phyloP scores from a whole-genome alignment of 1,140 invertebrate species.

The Thrips palmi region DNA sequence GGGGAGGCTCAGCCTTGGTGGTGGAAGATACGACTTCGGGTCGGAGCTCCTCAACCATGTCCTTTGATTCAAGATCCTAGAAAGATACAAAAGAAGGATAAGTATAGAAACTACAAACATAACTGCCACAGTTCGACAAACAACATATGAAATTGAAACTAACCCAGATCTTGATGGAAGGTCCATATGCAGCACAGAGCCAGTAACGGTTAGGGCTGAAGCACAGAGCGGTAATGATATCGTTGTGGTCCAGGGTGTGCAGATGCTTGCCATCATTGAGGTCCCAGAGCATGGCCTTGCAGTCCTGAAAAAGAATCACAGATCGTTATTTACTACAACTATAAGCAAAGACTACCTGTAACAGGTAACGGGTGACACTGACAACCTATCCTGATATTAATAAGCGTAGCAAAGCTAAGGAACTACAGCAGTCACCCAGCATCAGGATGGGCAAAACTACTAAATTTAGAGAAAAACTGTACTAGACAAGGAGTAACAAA shows the following conservation, averaged over 20 bases:
- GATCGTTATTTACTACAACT: no score
- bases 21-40: slow-evolving; percentile 66
- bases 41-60: slow-evolving; percentile 95
- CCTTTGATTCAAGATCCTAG: slow-evolving; percentile 95
- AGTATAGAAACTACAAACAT: slow-evolving; percentile 2
- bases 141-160: slow-evolving; percentile 17
- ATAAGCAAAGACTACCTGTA: no score
- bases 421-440: no score
- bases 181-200: slow-evolving; percentile 98
- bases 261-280: slow-evolving; percentile 98
- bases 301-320: slow-evolving; percentile 51
- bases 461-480: no score
- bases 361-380: no score
- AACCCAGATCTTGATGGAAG: slow-evolving; percentile 97
- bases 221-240: slow-evolving; percentile 94
- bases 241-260: slow-evolving; percentile 96
- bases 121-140: slow-evolving; percentile 44
- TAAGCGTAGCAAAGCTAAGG: no score
- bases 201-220: slow-evolving; percentile 99
- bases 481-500: no score
- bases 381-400: no score
- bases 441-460: no score
- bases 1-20: slow-evolving; percentile 73
- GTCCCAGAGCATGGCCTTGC: slow-evolving; percentile 99
- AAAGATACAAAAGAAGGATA: slow-evolving; percentile 16